These are phyloP conservation scores for Lasiurus cinereus DNA, from an alignment of 2,113 vertebrate genomes.

Conservation along the genomic window DNA sequence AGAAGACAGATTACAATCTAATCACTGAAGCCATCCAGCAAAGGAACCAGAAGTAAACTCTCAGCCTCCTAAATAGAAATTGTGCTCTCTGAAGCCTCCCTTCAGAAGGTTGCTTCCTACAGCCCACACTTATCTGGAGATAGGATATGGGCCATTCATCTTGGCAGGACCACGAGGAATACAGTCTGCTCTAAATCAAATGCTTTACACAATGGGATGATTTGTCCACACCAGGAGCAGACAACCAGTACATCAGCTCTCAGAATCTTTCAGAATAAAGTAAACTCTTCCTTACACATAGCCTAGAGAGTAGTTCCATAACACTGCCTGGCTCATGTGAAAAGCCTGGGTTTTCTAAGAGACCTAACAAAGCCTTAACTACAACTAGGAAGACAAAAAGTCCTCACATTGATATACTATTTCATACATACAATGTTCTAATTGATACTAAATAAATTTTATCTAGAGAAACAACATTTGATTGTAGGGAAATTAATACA, in stretches of 20 bases:
- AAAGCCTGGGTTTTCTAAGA: neutral
- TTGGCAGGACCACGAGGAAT: neutral
- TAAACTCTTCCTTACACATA: neutral
- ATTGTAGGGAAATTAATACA: neutral
- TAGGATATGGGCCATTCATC: neutral
- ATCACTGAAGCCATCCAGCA: neutral
- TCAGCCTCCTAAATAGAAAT: neutral
- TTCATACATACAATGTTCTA: neutral
- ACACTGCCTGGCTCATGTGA: neutral
- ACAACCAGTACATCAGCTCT: constrained; percentile 40
- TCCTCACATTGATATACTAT: neutral
- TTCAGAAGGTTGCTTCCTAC: neutral
- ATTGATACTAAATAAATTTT: neutral
- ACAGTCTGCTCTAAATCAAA: constrained; percentile 49
- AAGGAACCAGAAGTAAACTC: neutral
- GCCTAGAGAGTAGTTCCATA: neutral
- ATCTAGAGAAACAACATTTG: neutral
- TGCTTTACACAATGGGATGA: constrained; percentile 39
- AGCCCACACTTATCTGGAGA: neutral
- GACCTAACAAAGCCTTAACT: neutral
- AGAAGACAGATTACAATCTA: neutral
- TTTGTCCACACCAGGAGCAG: constrained; percentile 26
- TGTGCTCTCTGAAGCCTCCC: constrained; percentile 3
- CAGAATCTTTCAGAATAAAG: constrained; percentile 42
- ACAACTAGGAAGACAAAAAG: neutral